These are phyloP conservation scores for Arctopsyche grandis DNA, from an alignment of 1,140 invertebrate genomes.

Conservation along the genomic window DNA sequence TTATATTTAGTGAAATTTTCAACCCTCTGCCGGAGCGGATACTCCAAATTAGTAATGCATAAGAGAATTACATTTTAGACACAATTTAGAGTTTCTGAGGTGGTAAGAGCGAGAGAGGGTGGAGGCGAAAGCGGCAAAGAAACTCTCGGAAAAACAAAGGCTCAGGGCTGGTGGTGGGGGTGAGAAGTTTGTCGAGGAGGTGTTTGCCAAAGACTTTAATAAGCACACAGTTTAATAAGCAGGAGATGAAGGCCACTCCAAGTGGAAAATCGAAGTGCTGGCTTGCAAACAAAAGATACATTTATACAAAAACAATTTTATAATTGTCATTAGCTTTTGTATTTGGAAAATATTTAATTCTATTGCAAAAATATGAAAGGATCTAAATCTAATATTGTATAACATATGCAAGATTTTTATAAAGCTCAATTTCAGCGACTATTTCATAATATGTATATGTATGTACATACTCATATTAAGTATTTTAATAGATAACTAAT, in stretches of 20 bases:
- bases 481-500: background rate
- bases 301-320: background rate
- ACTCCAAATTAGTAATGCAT: constrained; percentile 55
- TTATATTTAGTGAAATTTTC: constrained; percentile 53
- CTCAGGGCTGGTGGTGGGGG: constrained; percentile 34
- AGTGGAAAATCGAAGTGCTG: constrained; percentile 42
- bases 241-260: constrained; percentile 20
- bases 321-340: too few species aligned
- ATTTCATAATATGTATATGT: background rate
- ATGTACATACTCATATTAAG: background rate
- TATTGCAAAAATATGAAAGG: too few species aligned
- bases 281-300: constrained; percentile 6
- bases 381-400: too few species aligned
- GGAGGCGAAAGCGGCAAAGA: background rate
- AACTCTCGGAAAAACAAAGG: constrained; percentile 5
- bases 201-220: constrained; percentile 53
- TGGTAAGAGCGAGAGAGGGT: background rate
- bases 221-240: constrained; percentile 41
- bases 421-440: too few species aligned
- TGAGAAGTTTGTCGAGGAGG: constrained; percentile 50
- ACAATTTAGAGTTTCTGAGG: constrained; percentile 41
- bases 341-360: too few species aligned
- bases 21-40: constrained; percentile 38
- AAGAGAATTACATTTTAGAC: constrained; percentile 54
- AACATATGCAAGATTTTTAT: too few species aligned